A percentile compares a stretch with the other conserved stretches of the same genome.
phyloP scores from a whole-genome alignment of 2,113 vertebrate species.

The Mandrillus leucophaeus region DNA sequence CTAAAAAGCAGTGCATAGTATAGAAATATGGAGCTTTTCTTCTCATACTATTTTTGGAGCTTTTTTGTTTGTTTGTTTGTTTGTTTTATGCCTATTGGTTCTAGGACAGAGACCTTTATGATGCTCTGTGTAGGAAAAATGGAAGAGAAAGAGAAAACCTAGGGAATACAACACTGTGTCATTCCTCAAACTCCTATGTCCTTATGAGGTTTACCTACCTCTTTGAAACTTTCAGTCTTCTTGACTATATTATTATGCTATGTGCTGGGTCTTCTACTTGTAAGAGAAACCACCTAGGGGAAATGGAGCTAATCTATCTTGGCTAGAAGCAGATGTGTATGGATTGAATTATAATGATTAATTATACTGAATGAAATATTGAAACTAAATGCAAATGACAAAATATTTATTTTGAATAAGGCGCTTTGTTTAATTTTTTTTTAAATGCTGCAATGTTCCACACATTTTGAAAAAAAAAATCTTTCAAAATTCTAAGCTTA shows the following conservation, averaged over 20 bases:
- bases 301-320: not conserved
- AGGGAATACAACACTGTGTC: not conserved
- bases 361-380: not conserved
- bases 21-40: no score
- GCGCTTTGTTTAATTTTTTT: not conserved
- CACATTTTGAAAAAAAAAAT: not conserved
- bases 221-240: not conserved
- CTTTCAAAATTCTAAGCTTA: not conserved
- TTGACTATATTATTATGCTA: not conserved
- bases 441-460: not conserved
- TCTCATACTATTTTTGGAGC: not conserved
- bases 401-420: conserved; percentile 11
- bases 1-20: not conserved
- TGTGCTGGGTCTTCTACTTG: not conserved
- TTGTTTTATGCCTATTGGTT: not conserved
- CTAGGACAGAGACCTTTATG: not conserved
- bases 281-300: not conserved
- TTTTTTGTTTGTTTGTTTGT: not conserved
- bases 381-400: not conserved
- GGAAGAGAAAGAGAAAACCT: not conserved
- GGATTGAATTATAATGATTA: not conserved
- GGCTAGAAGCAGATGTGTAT: not conserved
- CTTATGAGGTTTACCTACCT: not conserved
- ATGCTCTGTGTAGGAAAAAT: not conserved
- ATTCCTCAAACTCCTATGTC: not conserved